Evolutionary conservation across 2,113 vertebrate species (phyloP), one percentile per base, ranked within the genome.

Genomic region (Campylorhamphus procurvoides): DNA sequence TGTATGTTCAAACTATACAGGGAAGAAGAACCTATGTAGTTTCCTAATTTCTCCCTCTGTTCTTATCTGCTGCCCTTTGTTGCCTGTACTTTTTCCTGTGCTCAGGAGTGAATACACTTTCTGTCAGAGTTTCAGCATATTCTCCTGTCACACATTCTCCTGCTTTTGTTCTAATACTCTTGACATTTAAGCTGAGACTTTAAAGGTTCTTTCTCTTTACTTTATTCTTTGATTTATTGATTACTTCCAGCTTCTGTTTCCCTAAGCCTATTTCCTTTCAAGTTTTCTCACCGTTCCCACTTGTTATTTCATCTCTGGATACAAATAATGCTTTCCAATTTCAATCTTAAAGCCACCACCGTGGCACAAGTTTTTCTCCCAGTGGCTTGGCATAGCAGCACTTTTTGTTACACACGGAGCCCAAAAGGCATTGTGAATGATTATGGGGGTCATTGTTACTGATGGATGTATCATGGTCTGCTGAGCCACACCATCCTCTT

Each of bases 181-280:
- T 97, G 96, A 98, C 94, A 96, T 98, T 98, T 97, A 96, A 97
- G 67, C 84, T 67, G 52, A 91, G 91, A 89, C 90, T 97, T 94
- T 91, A 96, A 96, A 97, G 94, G 94, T 97, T 97, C 94, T 92
- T 95, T 96, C 76, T 97, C 94, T 98, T 98, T 97, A 96, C 93
- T 95, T 94, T 96, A 63, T 92, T 95, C 93, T 89, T 53, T 73
- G 82, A 91, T 96, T 94, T 97, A 97, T 97, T 97, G 97, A 98
- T 98, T 97, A 92, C 82, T 91, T 97, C 91, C 87, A 91, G 75
- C 89, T 93, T 97, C 94, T 96, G 91, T 96, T 79, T 98, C 89
- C 95, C 82, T 89, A 92, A 76, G 91, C 85, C 80, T 96, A 79
- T 94, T 97, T 95, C 92, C 69, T 80, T 80, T 93, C 58, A 85